phyloP scores from a whole-genome alignment of 2,888 invertebrate genomes.

The Clunio marinus region DNA sequence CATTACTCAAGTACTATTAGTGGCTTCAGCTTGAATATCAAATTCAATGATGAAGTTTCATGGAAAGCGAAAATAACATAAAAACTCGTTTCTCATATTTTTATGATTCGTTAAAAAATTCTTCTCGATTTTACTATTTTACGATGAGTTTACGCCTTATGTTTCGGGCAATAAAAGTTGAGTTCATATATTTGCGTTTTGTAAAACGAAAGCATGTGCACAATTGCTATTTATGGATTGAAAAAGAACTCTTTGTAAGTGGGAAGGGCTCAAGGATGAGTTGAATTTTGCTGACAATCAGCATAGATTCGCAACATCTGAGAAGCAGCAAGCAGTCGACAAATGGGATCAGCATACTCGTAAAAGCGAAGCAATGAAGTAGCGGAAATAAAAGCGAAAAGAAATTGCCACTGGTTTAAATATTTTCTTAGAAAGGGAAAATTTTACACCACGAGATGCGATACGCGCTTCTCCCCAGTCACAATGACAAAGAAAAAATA shows the following conservation, averaged over 20 bases:
- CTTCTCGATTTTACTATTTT: constrained; percentile 24
- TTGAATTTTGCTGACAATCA: neutral
- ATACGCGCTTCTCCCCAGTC: neutral
- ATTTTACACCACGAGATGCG: neutral
- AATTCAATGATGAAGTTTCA: neutral
- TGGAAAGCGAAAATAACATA: neutral
- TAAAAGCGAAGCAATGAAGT: constrained; percentile 18
- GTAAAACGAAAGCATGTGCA: neutral
- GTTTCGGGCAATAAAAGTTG: constrained; percentile 10
- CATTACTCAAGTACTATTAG: too few species aligned
- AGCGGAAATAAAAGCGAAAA: constrained; percentile 28
- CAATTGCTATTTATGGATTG: neutral
- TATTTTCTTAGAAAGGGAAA: neutral
- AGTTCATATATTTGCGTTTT: constrained; percentile 10
- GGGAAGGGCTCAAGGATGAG: neutral
- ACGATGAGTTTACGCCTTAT: constrained; percentile 28
- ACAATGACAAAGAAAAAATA: neutral
- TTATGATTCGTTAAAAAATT: constrained; percentile 7
- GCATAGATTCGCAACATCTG: neutral
- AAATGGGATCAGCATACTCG: constrained; percentile 7
- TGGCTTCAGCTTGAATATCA: too few species aligned
- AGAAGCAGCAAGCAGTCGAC: neutral
- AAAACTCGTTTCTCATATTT: constrained; percentile 4
- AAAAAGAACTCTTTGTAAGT: neutral
- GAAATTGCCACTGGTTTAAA: neutral